Evolutionary conservation across 2,797 vertebrate genomes (phyloP).

Genomic region (Tinamus major): DNA sequence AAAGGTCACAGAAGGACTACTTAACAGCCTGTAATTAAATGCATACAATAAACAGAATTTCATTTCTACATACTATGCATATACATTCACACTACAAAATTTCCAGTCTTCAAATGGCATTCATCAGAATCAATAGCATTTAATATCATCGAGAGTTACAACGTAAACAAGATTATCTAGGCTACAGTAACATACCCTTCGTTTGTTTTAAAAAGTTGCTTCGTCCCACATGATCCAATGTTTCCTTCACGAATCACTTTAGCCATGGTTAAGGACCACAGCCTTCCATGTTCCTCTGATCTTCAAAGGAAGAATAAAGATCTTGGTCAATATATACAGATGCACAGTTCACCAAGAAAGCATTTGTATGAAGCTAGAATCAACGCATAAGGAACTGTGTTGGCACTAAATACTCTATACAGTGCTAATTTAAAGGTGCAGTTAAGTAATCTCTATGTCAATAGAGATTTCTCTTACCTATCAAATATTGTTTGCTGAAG

Average conservation of each 20-base stretch:
- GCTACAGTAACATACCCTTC: slow-evolving; percentile 82
- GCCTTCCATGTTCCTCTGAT: slow-evolving; percentile 86
- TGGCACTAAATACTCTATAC: neutral
- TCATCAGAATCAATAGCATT: neutral
- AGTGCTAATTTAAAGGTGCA: neutral
- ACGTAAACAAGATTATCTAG: neutral
- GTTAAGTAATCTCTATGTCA: neutral
- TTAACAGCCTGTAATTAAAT: neutral
- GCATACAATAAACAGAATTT: neutral
- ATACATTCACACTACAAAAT: neutral
- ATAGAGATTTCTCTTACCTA: slow-evolving; percentile 77
- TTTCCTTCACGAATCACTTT: slow-evolving; percentile 80
- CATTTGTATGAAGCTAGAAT: neutral
- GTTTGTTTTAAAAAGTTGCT: slow-evolving; percentile 81
- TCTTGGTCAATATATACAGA: neutral
- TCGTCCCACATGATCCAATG: slow-evolving; percentile 74
- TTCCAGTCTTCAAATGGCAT: neutral
- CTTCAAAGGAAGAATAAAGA: slow-evolving; percentile 74
- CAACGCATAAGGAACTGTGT: neutral
- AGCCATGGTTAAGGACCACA: slow-evolving; percentile 92
- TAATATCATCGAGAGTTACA: neutral
- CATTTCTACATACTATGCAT: neutral
- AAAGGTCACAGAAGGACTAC: neutral
- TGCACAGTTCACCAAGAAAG: neutral
- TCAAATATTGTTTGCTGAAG: slow-evolving; percentile 85